These are phyloP conservation scores for Drosophila ohnishii DNA, from an alignment of 1,140 invertebrate genomes.

Conservation along the genomic window DNA sequence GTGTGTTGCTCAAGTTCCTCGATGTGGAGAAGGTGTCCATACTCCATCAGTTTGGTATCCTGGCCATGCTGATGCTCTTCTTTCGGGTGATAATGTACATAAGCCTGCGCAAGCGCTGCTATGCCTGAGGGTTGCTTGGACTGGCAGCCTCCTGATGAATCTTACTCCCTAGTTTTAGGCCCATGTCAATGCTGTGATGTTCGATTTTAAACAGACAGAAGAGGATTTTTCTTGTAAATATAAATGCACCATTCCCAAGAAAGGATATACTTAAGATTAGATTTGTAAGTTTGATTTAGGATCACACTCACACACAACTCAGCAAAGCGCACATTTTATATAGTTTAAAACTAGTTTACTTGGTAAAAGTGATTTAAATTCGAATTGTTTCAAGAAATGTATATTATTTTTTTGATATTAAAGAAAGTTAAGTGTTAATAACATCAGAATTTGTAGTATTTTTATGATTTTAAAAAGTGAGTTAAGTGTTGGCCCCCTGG, in stretches of 20 bases:
- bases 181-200: constrained; percentile 69
- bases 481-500: too few species aligned
- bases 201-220: constrained; percentile 57
- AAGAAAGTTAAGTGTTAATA: not conserved
- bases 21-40: constrained; percentile 85
- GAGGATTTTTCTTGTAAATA: constrained; percentile 31
- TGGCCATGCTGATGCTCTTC: constrained; percentile 84
- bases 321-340: constrained; percentile 10
- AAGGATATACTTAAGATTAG: constrained; percentile 14
- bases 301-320: not conserved
- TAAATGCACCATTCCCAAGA: constrained; percentile 9
- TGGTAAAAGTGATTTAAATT: constrained; percentile 39
- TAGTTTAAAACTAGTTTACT: constrained; percentile 4
- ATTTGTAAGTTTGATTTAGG: constrained; percentile 7
- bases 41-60: constrained; percentile 84
- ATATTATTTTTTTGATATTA: not conserved
- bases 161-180: constrained; percentile 51
- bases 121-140: constrained; percentile 82
- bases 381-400: constrained; percentile 22
- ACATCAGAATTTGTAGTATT: too few species aligned
- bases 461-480: too few species aligned
- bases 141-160: constrained; percentile 13
- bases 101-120: constrained; percentile 84
- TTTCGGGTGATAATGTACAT: constrained; percentile 85
- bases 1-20: constrained; percentile 85